Base-by-base conservation (phyloP, 30 jellyfish, hydroid and myxozoan genomes). In the Calvadosia cruxmelitensis region DNA sequence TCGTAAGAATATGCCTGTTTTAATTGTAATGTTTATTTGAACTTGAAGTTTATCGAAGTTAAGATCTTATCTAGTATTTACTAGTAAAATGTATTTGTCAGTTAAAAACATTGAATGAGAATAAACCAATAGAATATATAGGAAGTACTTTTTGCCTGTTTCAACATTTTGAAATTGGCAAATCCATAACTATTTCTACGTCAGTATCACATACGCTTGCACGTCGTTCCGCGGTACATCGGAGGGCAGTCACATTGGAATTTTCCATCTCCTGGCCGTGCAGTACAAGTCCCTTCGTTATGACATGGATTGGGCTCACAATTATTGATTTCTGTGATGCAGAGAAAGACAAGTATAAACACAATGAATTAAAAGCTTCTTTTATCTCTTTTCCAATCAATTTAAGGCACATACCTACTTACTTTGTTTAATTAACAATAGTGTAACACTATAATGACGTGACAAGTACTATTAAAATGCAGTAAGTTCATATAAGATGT, bases 301-400 rank as follows among this genome's bases (percentile, higher is more conserved):
- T 63, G 66, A 63, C 96, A 86, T 0, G 96, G 96, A 53, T 86
- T 86, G 3, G 96, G 96, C 32, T 53, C 52, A 76, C 96, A 86
- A 53, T 77, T 52, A 62, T 80, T 88, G 2, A 84, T 42, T n/a
- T 76, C 95, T 23, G 28, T 16, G 48, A 3, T 53, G 63, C 61
- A 50, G 53, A 2, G 12, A 71, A 15, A 1, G 0, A 51, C 29
- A 1, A 23, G 32, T 2, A 12, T 24, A 7, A 25, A 5, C 27
- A 27, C 62, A 25, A n/a, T 23, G 3, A 20, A 49, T 15, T 20
- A 42, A 42, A 5, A 42, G 57, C 57, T 42, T n/a, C n/a, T n/a
- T n/a, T n/a, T n/a, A n/a, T n/a, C n/a, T n/a, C n/a, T n/a, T n/a
- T n/a, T n/a, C n/a, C n/a, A n/a, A n/a, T n/a, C n/a, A n/a, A n/a